These are phyloP conservation scores for Chionis minor DNA, from an alignment of 2,113 vertebrate genomes.

Conservation along the genomic window DNA sequence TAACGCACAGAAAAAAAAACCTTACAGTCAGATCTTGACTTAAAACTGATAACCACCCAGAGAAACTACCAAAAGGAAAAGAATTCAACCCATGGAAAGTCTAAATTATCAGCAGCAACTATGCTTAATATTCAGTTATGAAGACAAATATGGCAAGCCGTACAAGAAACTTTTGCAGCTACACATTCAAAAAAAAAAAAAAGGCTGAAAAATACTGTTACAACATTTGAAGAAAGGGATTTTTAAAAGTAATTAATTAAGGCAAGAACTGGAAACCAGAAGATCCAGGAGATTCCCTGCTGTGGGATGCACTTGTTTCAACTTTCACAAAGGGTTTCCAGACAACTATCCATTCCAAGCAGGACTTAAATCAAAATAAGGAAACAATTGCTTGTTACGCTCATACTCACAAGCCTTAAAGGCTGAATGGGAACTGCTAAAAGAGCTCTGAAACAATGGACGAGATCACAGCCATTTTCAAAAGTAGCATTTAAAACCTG, in stretches of 20 bases:
- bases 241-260: background rate
- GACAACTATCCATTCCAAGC: background rate
- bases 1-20: background rate
- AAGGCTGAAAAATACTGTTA: background rate
- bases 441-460: background rate
- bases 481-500: background rate
- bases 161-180: background rate
- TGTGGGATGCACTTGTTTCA: background rate
- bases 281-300: background rate
- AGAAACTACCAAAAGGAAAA: background rate
- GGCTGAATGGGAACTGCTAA: background rate
- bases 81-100: background rate
- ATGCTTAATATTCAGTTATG: background rate
- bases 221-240: background rate
- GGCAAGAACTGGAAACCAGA: background rate
- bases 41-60: background rate
- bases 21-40: background rate
- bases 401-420: background rate
- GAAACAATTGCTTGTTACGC: background rate
- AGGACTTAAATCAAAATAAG: background rate
- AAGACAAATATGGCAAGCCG: background rate
- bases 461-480: background rate
- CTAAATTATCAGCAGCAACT: background rate
- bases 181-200: background rate
- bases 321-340: background rate